Evolutionary conservation across 2,797 vertebrate genomes (phyloP).

Genomic region (Ptychobarbus kaznakovi): DNA sequence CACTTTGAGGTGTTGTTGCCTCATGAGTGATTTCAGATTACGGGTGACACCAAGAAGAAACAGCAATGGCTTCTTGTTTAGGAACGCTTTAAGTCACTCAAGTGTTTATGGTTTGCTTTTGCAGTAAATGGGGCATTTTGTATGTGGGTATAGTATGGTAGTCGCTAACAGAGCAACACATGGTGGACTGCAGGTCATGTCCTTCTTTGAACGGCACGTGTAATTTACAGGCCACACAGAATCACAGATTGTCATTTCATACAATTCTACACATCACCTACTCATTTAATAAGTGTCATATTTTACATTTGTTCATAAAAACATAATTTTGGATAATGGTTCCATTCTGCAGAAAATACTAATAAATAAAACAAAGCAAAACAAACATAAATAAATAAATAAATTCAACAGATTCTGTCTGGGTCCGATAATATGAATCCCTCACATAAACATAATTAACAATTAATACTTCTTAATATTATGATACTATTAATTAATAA

Average conservation of each 20-base stretch:
- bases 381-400: too few relatives aligned
- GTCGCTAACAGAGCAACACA: background rate
- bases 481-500: too few relatives aligned
- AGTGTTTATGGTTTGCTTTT: constrained; percentile 34
- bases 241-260: background rate
- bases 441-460: too few relatives aligned
- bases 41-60: constrained; percentile 11
- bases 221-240: constrained; percentile 8
- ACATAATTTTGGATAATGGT: too few relatives aligned
- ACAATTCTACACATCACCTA: background rate
- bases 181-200: background rate
- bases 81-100: background rate
- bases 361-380: too few relatives aligned
- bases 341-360: background rate
- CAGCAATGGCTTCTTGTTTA: constrained; percentile 26
- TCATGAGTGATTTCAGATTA: constrained; percentile 45
- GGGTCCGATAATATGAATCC: too few relatives aligned
- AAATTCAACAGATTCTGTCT: too few relatives aligned
- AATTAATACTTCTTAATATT: too few relatives aligned
- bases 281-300: background rate
- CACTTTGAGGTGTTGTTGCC: constrained; percentile 38
- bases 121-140: constrained; percentile 3
- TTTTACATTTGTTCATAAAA: background rate
- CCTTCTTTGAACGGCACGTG: background rate
- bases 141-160: background rate